These are phyloP conservation scores for Coremacera marginata DNA, from an alignment of 2,888 invertebrate species.

Conservation along the genomic window DNA sequence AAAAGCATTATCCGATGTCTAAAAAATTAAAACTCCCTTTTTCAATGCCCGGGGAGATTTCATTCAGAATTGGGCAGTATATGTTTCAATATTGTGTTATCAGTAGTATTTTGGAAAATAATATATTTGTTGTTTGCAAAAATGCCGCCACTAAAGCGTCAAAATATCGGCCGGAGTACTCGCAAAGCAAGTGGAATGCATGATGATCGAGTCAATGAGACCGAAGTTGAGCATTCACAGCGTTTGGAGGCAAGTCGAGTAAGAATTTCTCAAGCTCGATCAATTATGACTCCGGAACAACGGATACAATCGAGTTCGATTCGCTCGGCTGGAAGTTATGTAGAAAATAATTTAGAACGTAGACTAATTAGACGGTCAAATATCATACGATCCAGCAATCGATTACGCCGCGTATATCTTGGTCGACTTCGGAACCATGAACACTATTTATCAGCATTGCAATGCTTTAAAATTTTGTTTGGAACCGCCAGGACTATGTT, in stretches of 20 bases:
- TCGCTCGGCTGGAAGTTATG: no score
- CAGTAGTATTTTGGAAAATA: no score
- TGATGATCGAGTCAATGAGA: neutral
- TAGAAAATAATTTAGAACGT: no score
- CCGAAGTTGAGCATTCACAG: neutral
- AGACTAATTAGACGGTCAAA: neutral
- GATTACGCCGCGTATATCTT: no score
- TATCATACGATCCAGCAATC: no score
- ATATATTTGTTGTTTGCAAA: conserved; percentile 68
- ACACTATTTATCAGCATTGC: neutral
- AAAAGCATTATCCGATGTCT: no score
- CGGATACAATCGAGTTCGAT: no score
- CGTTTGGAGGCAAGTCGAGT: neutral
- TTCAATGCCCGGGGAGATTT: no score
- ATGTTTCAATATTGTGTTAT: no score
- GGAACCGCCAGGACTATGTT: conserved; percentile 66
- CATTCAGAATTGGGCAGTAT: no score
- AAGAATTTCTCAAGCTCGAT: neutral
- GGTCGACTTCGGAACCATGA: neutral
- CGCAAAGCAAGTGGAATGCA: neutral
- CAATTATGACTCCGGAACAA: neutral
- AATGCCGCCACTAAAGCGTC: neutral
- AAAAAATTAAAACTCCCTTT: no score
- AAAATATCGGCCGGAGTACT: neutral
- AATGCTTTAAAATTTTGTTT: neutral